Conservation (phyloP, 2,113 vertebrate species). For the Tonatia bakeri region DNA sequence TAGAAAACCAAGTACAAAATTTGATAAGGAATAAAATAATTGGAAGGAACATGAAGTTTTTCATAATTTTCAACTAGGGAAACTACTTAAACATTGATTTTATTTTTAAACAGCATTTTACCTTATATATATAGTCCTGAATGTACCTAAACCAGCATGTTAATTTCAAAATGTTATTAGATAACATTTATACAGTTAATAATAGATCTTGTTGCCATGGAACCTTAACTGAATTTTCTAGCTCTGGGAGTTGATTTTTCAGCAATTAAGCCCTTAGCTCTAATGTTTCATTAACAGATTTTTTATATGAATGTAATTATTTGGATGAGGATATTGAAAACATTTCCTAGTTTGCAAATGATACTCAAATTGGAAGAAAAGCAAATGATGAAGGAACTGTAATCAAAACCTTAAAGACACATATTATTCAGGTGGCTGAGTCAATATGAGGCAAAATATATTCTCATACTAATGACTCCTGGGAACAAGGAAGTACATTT, state of each 20-base stretch:
- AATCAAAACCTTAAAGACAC: conserved; percentile 51
- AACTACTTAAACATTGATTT: conserved; percentile 38
- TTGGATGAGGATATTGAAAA: conserved; percentile 67
- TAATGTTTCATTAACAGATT: conserved; percentile 71
- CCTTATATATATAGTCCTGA: conserved; percentile 29
- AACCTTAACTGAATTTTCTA: conserved; percentile 55
- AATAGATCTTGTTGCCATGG: conserved; percentile 62
- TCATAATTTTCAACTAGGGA: conserved; percentile 22
- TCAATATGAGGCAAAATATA: conserved; percentile 48
- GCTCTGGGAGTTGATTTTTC: conserved; percentile 50
- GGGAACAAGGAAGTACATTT: conserved; percentile 9
- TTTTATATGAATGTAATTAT: conserved; percentile 71
- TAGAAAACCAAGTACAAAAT: conserved; percentile 40
- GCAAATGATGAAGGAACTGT: conserved; percentile 42
- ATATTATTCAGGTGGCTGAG: conserved; percentile 38
- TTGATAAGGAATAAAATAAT: conserved; percentile 58
- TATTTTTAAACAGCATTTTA: conserved; percentile 49
- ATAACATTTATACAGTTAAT: conserved; percentile 63
- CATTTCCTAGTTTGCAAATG: conserved; percentile 63
- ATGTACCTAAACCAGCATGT: conserved; percentile 30
- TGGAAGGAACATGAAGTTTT: conserved; percentile 6
- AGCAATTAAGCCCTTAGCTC: conserved; percentile 60
- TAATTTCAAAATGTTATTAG: conserved; percentile 62
- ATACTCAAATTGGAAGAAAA: conserved; percentile 59
- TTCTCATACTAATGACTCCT: background rate